Evolutionary conservation across 2,888 invertebrate species (phyloP).

Genomic region (Catonia carolina): DNA sequence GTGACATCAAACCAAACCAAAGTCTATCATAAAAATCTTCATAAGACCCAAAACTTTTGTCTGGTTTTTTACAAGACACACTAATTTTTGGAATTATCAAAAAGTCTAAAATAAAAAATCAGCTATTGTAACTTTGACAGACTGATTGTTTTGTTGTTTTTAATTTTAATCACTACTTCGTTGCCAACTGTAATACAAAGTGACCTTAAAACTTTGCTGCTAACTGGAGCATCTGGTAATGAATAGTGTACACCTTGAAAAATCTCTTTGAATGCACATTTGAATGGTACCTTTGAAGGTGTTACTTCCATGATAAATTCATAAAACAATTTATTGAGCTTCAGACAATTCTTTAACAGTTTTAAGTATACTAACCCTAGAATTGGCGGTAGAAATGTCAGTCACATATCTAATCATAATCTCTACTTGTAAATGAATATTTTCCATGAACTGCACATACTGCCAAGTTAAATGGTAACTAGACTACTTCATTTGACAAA

Average conservation of each 20-base stretch:
- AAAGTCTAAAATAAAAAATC: constrained; percentile 13
- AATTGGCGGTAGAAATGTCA: constrained; percentile 1
- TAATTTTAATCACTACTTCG: neutral
- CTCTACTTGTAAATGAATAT: neutral
- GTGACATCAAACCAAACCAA: too few relatives aligned
- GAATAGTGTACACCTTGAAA: too few relatives aligned
- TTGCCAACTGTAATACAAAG: neutral
- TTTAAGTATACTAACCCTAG: neutral
- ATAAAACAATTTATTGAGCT: constrained; percentile 2
- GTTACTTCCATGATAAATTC: constrained; percentile 5
- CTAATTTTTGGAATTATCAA: neutral
- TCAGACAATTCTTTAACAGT: neutral
- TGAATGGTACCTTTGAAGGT: constrained; percentile 13
- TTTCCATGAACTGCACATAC: constrained; percentile 2
- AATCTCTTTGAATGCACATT: too few relatives aligned
- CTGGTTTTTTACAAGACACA: neutral
- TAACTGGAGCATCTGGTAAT: constrained; percentile 7
- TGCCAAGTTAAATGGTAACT: constrained; percentile 13
- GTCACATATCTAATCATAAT: constrained; percentile 6
- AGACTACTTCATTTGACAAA: constrained; percentile 9
- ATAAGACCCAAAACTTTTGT: neutral
- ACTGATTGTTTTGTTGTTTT: neutral
- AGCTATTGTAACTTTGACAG: constrained; percentile 8
- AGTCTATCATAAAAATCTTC: neutral
- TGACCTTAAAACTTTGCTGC: constrained; percentile 7